phyloP scores from a whole-genome alignment of 2,113 vertebrate genomes.

The Takifugu bimaculatus region DNA sequence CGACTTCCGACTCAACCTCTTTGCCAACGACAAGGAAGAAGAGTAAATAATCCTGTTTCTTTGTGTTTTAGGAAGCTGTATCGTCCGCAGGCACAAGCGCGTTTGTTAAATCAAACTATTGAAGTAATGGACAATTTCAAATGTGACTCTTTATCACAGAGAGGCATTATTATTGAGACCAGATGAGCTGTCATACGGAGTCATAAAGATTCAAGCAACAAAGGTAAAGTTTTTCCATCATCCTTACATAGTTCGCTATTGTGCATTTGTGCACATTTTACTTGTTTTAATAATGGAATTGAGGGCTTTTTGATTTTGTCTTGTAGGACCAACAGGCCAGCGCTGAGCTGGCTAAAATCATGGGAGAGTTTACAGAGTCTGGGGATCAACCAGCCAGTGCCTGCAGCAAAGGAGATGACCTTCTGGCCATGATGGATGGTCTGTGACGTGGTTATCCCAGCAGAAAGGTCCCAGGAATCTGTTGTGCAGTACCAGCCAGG shows the following conservation, averaged over 20 bases:
- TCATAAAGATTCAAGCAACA: slow-evolving; percentile 90
- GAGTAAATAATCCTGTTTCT: slow-evolving; percentile 76
- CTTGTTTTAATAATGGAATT: no score
- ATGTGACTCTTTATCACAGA: slow-evolving; percentile 62
- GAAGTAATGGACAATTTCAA: not conserved
- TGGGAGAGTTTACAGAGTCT: slow-evolving; percentile 82
- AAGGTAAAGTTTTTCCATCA: slow-evolving; percentile 74
- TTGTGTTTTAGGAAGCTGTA: not conserved
- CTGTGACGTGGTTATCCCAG: slow-evolving; percentile 69
- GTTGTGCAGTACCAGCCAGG: slow-evolving; percentile 19
- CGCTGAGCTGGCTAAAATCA: slow-evolving; percentile 86
- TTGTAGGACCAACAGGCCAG: slow-evolving; percentile 83
- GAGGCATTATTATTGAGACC: slow-evolving; percentile 85
- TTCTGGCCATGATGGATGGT: slow-evolving; percentile 93
- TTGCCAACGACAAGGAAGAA: slow-evolving; percentile 91
- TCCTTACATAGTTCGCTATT: not conserved
- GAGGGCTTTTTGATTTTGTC: slow-evolving; percentile 9
- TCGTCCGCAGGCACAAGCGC: no score
- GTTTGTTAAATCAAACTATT: not conserved
- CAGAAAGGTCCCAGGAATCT: slow-evolving; percentile 18
- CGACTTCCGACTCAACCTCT: slow-evolving; percentile 89
- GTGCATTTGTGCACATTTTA: not conserved
- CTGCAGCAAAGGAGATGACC: slow-evolving; percentile 88
- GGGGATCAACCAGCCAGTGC: slow-evolving; percentile 63
- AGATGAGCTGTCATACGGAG: slow-evolving; percentile 84